phyloP scores from a whole-genome alignment of 2,888 invertebrate genomes.

The Synanthedon vespiformis region DNA sequence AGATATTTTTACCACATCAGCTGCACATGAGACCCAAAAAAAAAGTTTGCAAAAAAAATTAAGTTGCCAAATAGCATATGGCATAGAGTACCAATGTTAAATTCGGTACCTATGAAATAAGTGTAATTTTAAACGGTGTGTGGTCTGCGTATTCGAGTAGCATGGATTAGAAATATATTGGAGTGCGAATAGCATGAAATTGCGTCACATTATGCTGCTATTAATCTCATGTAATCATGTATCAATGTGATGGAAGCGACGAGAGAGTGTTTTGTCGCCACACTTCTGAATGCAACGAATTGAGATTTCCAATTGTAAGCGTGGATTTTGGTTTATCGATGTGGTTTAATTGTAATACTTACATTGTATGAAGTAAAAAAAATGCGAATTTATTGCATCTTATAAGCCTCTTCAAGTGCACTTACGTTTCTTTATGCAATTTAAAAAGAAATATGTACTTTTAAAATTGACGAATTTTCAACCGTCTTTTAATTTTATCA shows the following conservation, averaged over 20 bases:
- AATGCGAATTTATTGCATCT: too few species aligned
- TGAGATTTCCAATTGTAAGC: slow-evolving; percentile 13
- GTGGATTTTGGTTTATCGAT: not conserved
- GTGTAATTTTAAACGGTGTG: slow-evolving; percentile 22
- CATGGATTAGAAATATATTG: slow-evolving; percentile 25
- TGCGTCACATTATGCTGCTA: slow-evolving; percentile 38
- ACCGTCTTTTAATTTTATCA: too few species aligned
- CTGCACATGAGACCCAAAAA: too few species aligned
- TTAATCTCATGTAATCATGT: slow-evolving; percentile 9
- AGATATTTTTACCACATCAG: too few species aligned
- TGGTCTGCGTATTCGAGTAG: slow-evolving; percentile 54
- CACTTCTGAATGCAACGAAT: slow-evolving; percentile 30
- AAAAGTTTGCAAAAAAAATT: too few species aligned
- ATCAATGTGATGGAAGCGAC: slow-evolving; percentile 34
- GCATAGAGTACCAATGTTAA: too few species aligned
- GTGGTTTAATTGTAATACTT: not conserved
- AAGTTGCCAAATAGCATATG: too few species aligned
- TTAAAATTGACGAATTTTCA: too few species aligned
- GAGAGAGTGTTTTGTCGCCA: slow-evolving; percentile 33
- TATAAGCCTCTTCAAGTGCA: too few species aligned
- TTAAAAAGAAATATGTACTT: too few species aligned
- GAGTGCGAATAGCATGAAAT: slow-evolving; percentile 57
- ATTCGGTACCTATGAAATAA: too few species aligned
- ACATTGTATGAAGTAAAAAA: not conserved
- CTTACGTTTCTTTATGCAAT: too few species aligned